A percentile compares a stretch with the other conserved stretches of the same genome.
These are phyloP conservation scores for Apodemus agrarius DNA, from an alignment of 2,797 vertebrate genomes.

Conservation along the genomic window DNA sequence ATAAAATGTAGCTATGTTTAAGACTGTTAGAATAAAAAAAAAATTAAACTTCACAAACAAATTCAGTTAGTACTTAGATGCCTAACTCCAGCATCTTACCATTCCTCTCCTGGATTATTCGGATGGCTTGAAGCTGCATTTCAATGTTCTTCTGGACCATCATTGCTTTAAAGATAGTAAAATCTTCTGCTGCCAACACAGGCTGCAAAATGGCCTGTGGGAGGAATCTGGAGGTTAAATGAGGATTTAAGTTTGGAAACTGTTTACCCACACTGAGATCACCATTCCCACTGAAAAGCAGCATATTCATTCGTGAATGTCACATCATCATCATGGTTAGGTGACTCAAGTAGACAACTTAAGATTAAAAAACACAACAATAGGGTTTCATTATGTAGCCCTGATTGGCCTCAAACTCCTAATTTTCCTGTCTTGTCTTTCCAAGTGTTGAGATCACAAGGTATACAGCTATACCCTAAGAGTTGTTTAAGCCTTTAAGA, in stretches of 20 bases:
- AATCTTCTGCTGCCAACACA: slow-evolving; percentile 96
- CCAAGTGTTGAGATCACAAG: background rate
- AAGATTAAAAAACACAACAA: background rate
- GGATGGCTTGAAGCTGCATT: slow-evolving; percentile 98
- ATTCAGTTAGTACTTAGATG: slow-evolving; percentile 39
- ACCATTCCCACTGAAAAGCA: background rate
- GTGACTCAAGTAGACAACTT: slow-evolving; percentile 18
- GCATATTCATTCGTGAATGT: background rate
- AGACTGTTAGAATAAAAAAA: background rate
- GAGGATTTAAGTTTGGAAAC: slow-evolving; percentile 54
- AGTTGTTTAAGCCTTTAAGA: slow-evolving; percentile 44
- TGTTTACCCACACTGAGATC: background rate
- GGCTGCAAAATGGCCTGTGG: slow-evolving; percentile 94
- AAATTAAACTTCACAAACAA: background rate
- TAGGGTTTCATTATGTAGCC: background rate
- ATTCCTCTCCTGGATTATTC: slow-evolving; percentile 97
- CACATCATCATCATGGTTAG: background rate
- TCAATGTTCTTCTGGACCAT: slow-evolving; percentile 99
- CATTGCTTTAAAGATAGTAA: slow-evolving; percentile 96
- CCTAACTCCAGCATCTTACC: slow-evolving; percentile 87
- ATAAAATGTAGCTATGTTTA: slow-evolving; percentile 45
- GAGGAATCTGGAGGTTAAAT: slow-evolving; percentile 71
- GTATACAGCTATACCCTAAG: background rate
- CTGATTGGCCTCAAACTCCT: background rate
- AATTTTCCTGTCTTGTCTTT: background rate